Percentiles rank a stretch among this genome's conserved stretches.
Evolutionary conservation across 2,888 invertebrate species (phyloP).

Genomic region (Nasonovia ribisnigri): DNA sequence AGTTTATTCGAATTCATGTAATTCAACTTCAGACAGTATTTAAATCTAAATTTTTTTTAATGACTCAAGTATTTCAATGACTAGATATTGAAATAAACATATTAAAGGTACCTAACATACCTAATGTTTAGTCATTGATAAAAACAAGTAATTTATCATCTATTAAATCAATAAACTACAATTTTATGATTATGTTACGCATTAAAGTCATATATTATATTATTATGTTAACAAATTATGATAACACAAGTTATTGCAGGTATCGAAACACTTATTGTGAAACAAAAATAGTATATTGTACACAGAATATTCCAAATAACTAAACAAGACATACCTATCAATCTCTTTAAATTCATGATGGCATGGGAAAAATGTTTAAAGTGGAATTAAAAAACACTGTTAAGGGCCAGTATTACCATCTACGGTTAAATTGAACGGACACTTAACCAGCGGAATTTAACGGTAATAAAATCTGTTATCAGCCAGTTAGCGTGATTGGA

Average conservation of each 20-base stretch:
- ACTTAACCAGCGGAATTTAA: too few species aligned
- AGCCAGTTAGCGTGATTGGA: too few species aligned
- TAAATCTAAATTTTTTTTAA: background rate
- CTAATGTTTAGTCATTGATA: constrained; percentile 23
- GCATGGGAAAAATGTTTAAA: background rate
- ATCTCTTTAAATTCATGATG: background rate
- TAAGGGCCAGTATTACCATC: too few species aligned
- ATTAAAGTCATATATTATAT: background rate
- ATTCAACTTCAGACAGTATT: background rate
- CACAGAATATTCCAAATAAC: background rate
- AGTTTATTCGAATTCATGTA: background rate
- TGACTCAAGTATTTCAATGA: background rate
- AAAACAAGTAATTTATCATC: constrained; percentile 1
- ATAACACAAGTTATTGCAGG: background rate
- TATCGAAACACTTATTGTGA: background rate
- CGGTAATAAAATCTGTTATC: too few species aligned
- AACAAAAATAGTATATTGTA: background rate
- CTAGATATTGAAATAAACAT: background rate
- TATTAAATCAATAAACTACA: constrained; percentile 9
- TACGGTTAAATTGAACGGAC: too few species aligned
- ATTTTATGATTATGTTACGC: background rate
- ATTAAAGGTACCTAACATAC: background rate
- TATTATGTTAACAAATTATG: constrained; percentile 22
- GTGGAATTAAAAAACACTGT: background rate
- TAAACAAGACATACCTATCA: background rate